phyloP scores from a whole-genome alignment of 2,113 vertebrate species.

The Smithornis capensis region DNA sequence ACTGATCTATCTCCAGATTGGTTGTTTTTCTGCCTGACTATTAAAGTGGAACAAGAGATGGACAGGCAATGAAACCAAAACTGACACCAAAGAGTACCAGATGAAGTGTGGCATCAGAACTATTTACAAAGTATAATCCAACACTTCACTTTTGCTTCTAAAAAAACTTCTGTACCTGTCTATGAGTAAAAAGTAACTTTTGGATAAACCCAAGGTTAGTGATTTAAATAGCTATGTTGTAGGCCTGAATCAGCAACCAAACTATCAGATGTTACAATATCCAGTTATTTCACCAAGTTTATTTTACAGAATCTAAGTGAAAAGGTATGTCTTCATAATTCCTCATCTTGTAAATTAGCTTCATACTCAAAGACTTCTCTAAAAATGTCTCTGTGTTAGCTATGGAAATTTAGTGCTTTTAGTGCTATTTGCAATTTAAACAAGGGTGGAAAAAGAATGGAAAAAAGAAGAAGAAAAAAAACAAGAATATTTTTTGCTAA shows the following conservation, averaged over 20 bases:
- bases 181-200: background rate
- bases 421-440: background rate
- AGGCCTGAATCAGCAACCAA: background rate
- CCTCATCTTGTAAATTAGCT: background rate
- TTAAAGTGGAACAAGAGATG: background rate
- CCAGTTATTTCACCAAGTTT: background rate
- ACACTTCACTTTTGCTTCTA: background rate
- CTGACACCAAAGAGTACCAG: background rate
- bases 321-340: background rate
- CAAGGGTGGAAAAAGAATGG: background rate
- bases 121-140: background rate
- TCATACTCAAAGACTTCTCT: background rate
- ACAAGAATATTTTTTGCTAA: background rate
- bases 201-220: background rate
- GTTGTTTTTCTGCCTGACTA: background rate
- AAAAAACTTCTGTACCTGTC: background rate
- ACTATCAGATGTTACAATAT: background rate
- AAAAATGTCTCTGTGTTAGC: background rate
- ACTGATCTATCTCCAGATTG: constrained; percentile 29
- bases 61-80: background rate
- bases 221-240: background rate
- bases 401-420: background rate
- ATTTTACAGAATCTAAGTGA: background rate
- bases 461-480: background rate
- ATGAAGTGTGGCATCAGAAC: background rate